Evolutionary conservation across 2,797 vertebrate genomes (phyloP).

Genomic region (Taenioides sp.): DNA sequence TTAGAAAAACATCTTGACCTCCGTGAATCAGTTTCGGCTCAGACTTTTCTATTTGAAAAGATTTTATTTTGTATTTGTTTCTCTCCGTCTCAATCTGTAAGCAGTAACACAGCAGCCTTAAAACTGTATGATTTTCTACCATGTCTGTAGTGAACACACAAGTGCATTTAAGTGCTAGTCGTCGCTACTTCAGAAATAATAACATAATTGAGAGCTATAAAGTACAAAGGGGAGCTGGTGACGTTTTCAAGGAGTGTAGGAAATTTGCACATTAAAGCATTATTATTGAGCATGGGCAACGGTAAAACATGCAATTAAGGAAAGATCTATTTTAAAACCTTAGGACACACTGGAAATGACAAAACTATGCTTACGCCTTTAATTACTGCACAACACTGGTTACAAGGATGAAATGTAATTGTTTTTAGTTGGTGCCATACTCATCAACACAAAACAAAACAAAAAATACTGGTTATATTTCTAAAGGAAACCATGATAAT

Average conservation of each 20-base stretch:
- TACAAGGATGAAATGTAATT: not conserved
- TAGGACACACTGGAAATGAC: no score
- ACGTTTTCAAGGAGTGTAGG: not conserved
- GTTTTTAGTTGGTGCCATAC: not conserved
- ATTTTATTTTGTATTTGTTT: not conserved
- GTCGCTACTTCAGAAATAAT: not conserved
- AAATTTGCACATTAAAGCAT: not conserved
- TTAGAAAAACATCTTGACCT: not conserved
- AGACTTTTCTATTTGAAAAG: not conserved
- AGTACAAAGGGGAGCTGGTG: not conserved
- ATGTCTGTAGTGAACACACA: not conserved
- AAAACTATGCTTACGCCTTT: not conserved
- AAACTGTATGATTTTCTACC: not conserved
- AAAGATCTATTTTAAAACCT: no score
- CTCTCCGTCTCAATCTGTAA: not conserved
- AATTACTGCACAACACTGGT: not conserved
- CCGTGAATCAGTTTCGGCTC: not conserved
- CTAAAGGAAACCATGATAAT: no score
- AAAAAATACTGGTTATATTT: no score
- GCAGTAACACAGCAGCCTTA: not conserved
- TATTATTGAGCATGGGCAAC: no score
- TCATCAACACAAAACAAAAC: no score
- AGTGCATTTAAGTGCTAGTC: not conserved
- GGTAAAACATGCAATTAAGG: no score
- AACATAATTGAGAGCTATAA: not conserved